Base-by-base conservation (phyloP, 2,797 vertebrate genomes). In the Dendrocincla fuliginosa region DNA sequence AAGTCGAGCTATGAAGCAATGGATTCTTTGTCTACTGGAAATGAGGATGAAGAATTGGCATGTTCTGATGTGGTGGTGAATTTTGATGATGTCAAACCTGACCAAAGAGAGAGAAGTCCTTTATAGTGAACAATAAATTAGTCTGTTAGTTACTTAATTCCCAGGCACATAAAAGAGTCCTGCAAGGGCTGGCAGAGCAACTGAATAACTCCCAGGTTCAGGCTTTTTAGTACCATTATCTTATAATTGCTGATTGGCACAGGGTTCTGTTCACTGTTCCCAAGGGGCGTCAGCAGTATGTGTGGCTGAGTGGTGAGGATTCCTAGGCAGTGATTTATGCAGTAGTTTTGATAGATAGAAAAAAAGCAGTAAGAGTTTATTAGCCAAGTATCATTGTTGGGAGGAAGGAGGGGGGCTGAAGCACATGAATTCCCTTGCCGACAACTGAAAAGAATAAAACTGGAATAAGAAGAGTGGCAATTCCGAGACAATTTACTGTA, bases 221-320 rank as follows among this genome's bases (percentile, higher is more conserved):
- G 83, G 67, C 85, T 90, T 95, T 96, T 94, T 95, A 92, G 89
- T 79, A 84, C 94, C 79, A 87, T 97, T 95, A 91, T 90, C 44
- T 92, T 91, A 27, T 94, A 96, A 96, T 96, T 95, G 87, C 83
- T 96, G 93, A 70, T 84, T 96, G 96, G 87, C 93, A 90, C 47
- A 28, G 63, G 59, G 83, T 64, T 95, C 80, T 88, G 79, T 80
- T 82, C 27, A 23, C 69, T 84, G 71, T 22, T 93, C 93, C 95
- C 69, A 1, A 41, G 41, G 68, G 89, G 27, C 35, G 46, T 39
- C 84, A 81, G 83, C 73, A 89, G 63, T 37, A 35, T 23, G 68
- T 85, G 52, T 85, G 91, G 84, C 85, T 78, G 80, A 17, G 39
- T 61, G 70, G 27, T 0, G 8, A 50, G 77, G 46, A 82, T 39